A percentile compares a stretch with the other conserved stretches of the same genome.
These are phyloP conservation scores for Petrolisthes cinctipes DNA, from an alignment of 2,888 invertebrate genomes.

Conservation along the genomic window DNA sequence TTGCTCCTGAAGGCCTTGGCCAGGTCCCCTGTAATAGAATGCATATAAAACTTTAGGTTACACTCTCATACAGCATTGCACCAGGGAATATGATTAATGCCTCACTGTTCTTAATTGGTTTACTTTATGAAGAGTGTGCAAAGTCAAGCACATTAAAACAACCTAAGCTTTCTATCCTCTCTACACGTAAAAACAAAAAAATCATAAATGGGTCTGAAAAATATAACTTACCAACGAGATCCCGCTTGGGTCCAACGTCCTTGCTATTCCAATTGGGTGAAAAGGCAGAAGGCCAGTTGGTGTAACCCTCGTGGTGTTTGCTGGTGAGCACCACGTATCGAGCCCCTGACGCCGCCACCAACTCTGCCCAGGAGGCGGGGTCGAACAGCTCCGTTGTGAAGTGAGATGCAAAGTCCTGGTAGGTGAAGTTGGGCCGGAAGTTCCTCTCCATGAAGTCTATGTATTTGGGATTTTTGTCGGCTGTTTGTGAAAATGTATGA, in stretches of 20 bases:
- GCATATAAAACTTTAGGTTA: constrained; percentile 74
- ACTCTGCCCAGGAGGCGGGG: constrained; percentile 84
- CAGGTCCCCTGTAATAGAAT: constrained; percentile 22
- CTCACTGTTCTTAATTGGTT: no score
- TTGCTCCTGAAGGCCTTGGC: constrained; percentile 49
- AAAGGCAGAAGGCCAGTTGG: constrained; percentile 84
- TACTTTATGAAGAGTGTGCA: no score
- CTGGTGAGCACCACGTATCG: constrained; percentile 86
- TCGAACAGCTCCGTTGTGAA: constrained; percentile 88
- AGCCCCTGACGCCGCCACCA: constrained; percentile 88
- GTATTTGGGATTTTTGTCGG: constrained; percentile 70
- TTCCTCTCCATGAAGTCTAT: constrained; percentile 82
- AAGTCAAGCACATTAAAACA: no score
- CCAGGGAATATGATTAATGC: no score
- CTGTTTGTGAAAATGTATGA: constrained; percentile 64
- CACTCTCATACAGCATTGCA: no score
- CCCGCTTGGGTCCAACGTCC: constrained; percentile 82
- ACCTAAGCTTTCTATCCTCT: no score
- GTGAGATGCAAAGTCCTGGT: constrained; percentile 89
- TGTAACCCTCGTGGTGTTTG: constrained; percentile 90
- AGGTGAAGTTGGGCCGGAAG: constrained; percentile 86
- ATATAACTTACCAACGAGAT: constrained; percentile 76
- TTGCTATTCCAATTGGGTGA: constrained; percentile 88
- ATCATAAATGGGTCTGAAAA: neutral
- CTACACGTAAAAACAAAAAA: no score